Evolutionary conservation across 2,797 vertebrate genomes (phyloP).

Genomic region (Lophura swinhoii): DNA sequence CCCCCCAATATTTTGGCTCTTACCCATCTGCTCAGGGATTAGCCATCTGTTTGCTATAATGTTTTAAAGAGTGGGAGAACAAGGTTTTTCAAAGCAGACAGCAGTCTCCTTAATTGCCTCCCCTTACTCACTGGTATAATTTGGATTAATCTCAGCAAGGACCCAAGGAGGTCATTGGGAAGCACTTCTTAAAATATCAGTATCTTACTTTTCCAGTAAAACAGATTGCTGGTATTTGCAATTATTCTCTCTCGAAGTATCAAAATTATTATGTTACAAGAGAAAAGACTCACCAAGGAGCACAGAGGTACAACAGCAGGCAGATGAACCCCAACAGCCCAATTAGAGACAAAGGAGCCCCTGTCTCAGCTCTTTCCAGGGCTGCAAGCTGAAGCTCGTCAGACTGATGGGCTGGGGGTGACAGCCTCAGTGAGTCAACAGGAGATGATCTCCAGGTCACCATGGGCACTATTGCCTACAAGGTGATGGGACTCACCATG

Average conservation of each 20-base stretch:
- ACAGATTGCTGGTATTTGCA: background rate
- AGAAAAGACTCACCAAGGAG: slow-evolving; percentile 17
- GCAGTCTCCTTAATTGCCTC: slow-evolving; percentile 9
- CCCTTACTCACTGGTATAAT: background rate
- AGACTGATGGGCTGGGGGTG: background rate
- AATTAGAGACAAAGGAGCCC: background rate
- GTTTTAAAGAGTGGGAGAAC: background rate
- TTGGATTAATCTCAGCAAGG: background rate
- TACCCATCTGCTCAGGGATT: slow-evolving; percentile 42
- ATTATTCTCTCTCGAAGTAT: background rate
- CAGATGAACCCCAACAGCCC: background rate
- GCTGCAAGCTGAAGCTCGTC: background rate
- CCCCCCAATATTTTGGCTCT: background rate
- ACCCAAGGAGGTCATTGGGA: background rate
- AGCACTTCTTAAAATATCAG: background rate
- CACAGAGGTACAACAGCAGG: background rate
- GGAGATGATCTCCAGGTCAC: background rate
- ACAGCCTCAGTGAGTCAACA: rapidly evolving
- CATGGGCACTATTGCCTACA: background rate
- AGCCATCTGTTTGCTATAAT: slow-evolving; percentile 37
- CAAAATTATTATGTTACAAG: background rate
- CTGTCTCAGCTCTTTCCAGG: background rate
- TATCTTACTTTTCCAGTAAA: background rate
- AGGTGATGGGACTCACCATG: background rate
- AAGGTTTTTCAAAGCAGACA: slow-evolving; percentile 37